Conservation (phyloP, 30 jellyfish, hydroid and myxozoan species). For the Mastigias papua region DNA sequence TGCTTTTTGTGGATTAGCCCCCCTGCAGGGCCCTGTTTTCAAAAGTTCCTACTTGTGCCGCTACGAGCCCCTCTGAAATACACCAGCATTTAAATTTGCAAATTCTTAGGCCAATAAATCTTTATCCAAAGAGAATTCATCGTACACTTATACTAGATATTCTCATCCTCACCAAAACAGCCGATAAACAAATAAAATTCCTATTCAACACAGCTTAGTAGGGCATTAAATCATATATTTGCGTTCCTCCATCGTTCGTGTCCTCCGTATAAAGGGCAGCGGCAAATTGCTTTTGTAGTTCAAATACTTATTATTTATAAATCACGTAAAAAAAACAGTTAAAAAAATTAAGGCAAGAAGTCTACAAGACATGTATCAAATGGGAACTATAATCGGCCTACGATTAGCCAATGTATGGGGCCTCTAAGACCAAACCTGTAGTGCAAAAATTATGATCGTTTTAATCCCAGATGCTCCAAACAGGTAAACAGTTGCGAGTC, state of each 20-base stretch:
- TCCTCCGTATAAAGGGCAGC: not conserved
- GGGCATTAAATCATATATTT: not conserved
- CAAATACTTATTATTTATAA: not conserved
- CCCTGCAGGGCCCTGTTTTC: no score
- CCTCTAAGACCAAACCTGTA: not conserved
- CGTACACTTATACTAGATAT: not conserved
- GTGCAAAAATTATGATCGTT: not conserved
- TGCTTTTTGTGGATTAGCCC: no score
- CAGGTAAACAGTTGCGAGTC: not conserved
- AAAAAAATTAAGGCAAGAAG: not conserved
- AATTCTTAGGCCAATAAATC: no score
- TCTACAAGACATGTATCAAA: not conserved
- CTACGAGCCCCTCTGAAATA: no score
- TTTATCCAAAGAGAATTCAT: no score
- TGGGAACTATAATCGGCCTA: not conserved
- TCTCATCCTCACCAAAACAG: not conserved
- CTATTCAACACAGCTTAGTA: not conserved
- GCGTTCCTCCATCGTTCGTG: not conserved
- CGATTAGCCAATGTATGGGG: not conserved
- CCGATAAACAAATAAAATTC: not conserved
- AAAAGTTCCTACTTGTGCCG: no score
- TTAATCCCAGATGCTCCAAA: not conserved
- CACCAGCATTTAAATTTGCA: no score
- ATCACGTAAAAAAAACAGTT: not conserved
- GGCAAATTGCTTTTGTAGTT: not conserved